Evolutionary conservation across 2,888 invertebrate genomes (phyloP), one percentile per base, ranked within the genome.

Genomic region (Ceraclea dissimilis): DNA sequence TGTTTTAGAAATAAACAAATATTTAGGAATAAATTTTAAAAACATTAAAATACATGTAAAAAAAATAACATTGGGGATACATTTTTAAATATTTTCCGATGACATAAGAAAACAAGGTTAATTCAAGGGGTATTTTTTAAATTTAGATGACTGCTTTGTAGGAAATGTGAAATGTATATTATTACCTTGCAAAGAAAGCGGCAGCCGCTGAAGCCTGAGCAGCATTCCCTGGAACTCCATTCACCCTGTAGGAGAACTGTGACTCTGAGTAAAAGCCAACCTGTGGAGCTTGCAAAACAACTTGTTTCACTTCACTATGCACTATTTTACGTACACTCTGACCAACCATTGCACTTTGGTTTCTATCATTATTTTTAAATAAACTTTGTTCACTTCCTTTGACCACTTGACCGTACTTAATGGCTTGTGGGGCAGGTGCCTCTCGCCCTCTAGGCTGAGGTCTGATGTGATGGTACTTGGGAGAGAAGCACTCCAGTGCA

Each of bases 401-500:
- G 48, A 56, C 52, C 47, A 34, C 49, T 22, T 39, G 44, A 43
- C 43, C 20, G 53, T 52, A 54, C 52, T 50, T 50, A 39, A 39
- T 39, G 31, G 22, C 20, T 33, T 47, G 49, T 31, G 13, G n/a
- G 5, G 39, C 44, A 33, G 54, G 17, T 39, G 26, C 19, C 26
- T 56, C 57, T 49, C 50, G 50, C 51, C 54, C 58, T 34, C 49
- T 57, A 33, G 51, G 76, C 74, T 68, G 60, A 6, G 60, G 60
- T 17, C 77, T 73, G 63, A 77, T 75, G 57, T 77, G 76, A 65
- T 78, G 78, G 63, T 78, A 78, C 59, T 72, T 66, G 59, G 78
- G 78, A 51, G 77, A 78, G 63, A 76, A 78, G 71, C 76, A 75
- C 68, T 78, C 78, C 75, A 69, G 63, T 71, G 56, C 52, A 18